phyloP scores from a whole-genome alignment of 2,888 invertebrate species.

The Pinctada fucata region DNA sequence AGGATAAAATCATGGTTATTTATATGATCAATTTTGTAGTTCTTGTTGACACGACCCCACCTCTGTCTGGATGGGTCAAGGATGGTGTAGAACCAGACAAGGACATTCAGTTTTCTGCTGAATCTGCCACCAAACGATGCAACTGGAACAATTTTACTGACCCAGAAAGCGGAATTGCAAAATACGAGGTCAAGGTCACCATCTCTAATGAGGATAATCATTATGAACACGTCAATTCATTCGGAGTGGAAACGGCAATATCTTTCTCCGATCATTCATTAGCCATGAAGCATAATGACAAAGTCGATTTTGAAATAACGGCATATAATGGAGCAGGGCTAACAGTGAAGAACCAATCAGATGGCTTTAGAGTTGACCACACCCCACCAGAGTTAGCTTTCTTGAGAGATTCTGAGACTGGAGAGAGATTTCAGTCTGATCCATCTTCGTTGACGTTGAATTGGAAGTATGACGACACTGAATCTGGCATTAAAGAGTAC shows the following conservation, averaged over 20 bases:
- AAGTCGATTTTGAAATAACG: constrained; percentile 44
- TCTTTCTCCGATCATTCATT: constrained; percentile 46
- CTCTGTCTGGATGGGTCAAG: constrained; percentile 44
- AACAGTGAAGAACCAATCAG: constrained; percentile 36
- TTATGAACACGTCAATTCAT: constrained; percentile 32
- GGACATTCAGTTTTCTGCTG: constrained; percentile 50
- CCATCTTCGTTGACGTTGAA: constrained; percentile 38
- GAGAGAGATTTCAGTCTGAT: constrained; percentile 42
- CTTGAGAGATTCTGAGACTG: constrained; percentile 36
- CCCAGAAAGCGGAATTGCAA: constrained; percentile 52
- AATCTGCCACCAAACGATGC: constrained; percentile 47
- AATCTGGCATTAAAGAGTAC: constrained; percentile 57
- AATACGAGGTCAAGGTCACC: constrained; percentile 48
- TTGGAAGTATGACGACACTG: constrained; percentile 55
- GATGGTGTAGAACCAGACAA: constrained; percentile 42
- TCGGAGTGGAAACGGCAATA: constrained; percentile 38
- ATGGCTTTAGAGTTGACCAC: constrained; percentile 60
- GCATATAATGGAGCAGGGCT: constrained; percentile 59
- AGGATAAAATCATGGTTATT: too few species aligned
- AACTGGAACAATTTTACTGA: constrained; percentile 51
- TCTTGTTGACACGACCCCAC: constrained; percentile 52
- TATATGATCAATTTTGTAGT: constrained; percentile 40
- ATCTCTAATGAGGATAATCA: constrained; percentile 46
- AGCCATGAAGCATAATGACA: constrained; percentile 43
- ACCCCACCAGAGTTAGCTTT: constrained; percentile 52